Base-by-base conservation (phyloP, 2,888 invertebrate genomes). In the Imbricaverruca yamaguchii region DNA sequence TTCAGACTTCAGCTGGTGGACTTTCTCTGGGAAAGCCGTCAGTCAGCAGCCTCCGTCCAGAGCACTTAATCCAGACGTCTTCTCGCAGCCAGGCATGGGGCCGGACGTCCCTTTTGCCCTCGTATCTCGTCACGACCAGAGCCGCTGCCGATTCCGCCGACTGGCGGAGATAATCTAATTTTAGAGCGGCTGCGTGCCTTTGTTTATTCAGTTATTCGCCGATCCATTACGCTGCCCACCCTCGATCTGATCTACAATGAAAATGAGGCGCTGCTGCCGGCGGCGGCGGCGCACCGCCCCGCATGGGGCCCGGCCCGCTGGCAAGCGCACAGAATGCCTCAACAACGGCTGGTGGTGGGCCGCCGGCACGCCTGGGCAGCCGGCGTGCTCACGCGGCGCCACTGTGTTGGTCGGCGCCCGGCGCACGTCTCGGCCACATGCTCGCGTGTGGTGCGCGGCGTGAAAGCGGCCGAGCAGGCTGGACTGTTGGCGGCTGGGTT, bases 121-220 rank as follows among this genome's bases (percentile, higher is more conserved):
- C 61, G 13, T 61, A 13, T 13, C 61, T 61, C 61, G 18, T 18
- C 61, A 18, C 61, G 61, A 18, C 61, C 61, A 18, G 61, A 39
- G 39, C 13, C 18, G 61, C 61, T 9, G 65, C 65, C n/a, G 65
- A 8, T 9, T 25, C 67, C 25, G 25, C 25, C 67, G 25, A 23
- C 25, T 11, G n/a, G 4, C 67, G 4, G 25, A 74, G 18, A 39
- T 74, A 74, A 74, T 74, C 74, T 74, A 74, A 53, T 74, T 74
- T 74, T 74, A 74, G 53, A 74, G n/a, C 74, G 74, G 53, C 53
- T 15, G 39, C 39, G 39, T 15, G 13, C 74, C 18, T 74, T 74
- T 74, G 74, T 74, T 74, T 74, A 74, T 74, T 74, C 74, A 74
- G 74, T 74, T 74, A 74, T 74, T 74, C 53, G 53, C 53, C 74